A percentile compares a stretch with the other conserved stretches of the same genome.
Evolutionary conservation across 2,888 invertebrate species (phyloP).

Genomic region (Eristalinus sepulchralis): DNA sequence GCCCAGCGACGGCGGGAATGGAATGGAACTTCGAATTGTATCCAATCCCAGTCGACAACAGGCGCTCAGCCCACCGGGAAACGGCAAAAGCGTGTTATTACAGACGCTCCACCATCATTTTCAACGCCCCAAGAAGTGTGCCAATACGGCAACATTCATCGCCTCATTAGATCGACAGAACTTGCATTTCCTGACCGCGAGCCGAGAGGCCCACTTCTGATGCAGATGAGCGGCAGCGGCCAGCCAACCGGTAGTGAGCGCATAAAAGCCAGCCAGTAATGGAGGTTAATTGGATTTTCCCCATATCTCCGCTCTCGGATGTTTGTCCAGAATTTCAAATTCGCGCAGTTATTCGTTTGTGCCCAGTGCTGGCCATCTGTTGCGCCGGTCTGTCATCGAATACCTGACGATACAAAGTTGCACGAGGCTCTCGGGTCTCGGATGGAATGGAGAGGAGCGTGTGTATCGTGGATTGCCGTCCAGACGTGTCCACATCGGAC

Average conservation of each 20-base stretch:
- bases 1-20: not conserved
- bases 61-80: not conserved
- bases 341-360: constrained; percentile 26
- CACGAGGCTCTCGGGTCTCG: too few relatives aligned
- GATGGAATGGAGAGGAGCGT: too few relatives aligned
- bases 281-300: constrained; percentile 47
- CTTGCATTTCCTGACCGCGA: constrained; percentile 59
- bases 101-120: constrained; percentile 10
- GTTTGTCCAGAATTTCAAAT: not conserved
- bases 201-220: constrained; percentile 30
- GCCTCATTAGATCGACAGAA: constrained; percentile 42
- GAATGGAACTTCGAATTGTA: constrained; percentile 7
- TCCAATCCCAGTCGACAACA: constrained; percentile 15
- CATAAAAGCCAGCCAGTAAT: constrained; percentile 19
- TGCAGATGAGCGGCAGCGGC: constrained; percentile 8
- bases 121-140: constrained; percentile 49
- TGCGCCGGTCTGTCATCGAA: too few relatives aligned
- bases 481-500: not conserved
- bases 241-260: constrained; percentile 3
- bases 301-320: not conserved
- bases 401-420: too few relatives aligned
- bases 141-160: constrained; percentile 43
- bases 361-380: too few relatives aligned
- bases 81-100: constrained; percentile 30
- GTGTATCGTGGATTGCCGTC: too few relatives aligned